Evolutionary conservation across 2,888 invertebrate genomes (phyloP).

Genomic region (Idaea biselata): DNA sequence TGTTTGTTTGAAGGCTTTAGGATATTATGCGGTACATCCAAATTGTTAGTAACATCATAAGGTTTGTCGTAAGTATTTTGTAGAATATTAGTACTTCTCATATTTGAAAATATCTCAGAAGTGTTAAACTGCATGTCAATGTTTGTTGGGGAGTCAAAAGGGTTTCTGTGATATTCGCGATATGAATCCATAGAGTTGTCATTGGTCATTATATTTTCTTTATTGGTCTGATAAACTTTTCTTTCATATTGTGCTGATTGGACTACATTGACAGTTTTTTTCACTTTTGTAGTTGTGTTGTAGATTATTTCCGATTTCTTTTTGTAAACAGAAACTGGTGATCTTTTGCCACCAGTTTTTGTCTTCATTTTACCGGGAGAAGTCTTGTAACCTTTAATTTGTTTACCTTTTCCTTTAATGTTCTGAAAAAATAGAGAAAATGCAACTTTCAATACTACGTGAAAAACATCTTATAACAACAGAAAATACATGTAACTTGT

Average conservation of each 20-base stretch:
- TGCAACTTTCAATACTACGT: too few relatives aligned
- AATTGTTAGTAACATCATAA: constrained; percentile 29
- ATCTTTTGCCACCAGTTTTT: constrained; percentile 53
- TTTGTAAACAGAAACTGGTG: constrained; percentile 62
- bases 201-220: constrained; percentile 51
- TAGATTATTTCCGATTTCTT: constrained; percentile 58
- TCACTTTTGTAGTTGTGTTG: constrained; percentile 53
- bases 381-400: constrained; percentile 53
- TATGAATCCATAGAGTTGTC: constrained; percentile 45
- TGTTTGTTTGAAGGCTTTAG: constrained; percentile 61
- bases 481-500: not conserved
- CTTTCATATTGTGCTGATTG: constrained; percentile 29
- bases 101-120: constrained; percentile 66
- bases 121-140: constrained; percentile 61
- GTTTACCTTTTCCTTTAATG: constrained; percentile 49
- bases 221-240: constrained; percentile 43
- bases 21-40: constrained; percentile 42
- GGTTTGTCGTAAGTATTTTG: constrained; percentile 65
- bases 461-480: constrained; percentile 3
- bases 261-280: constrained; percentile 39
- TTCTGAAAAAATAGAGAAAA: constrained; percentile 48
- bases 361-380: constrained; percentile 71
- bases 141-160: constrained; percentile 61
- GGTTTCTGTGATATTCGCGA: constrained; percentile 43
- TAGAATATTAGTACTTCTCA: constrained; percentile 46